Evolutionary conservation across 1,140 invertebrate genomes (phyloP).

Genomic region (Penaeus indicus): DNA sequence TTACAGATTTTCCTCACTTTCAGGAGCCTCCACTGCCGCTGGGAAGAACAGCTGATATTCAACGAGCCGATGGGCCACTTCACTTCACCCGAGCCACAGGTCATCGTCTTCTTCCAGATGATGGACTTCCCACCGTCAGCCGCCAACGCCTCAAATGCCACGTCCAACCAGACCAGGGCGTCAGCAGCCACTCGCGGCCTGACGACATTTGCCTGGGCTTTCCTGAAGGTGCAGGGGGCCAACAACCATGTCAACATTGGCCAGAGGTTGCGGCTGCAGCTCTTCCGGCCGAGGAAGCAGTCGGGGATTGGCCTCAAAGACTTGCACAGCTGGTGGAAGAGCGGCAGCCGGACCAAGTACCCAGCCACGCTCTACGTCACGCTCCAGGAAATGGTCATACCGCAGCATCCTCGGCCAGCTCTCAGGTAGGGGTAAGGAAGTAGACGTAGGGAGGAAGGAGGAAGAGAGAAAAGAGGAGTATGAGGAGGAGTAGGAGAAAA

Average conservation of each 20-base stretch:
- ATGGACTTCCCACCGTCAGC: conserved; percentile 47
- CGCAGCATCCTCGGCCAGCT: conserved; percentile 33
- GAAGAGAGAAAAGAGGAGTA: too few relatives aligned
- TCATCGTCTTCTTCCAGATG: conserved; percentile 54
- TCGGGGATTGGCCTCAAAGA: conserved; percentile 28
- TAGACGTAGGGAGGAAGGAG: too few relatives aligned
- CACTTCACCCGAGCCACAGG: conserved; percentile 33
- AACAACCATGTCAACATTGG: conserved; percentile 53
- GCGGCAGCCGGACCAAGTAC: conserved; percentile 54
- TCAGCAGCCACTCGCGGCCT: background rate
- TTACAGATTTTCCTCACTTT: background rate
- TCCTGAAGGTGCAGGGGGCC: conserved; percentile 46
- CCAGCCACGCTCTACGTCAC: conserved; percentile 48
- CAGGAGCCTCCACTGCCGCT: conserved; percentile 46
- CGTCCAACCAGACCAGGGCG: background rate
- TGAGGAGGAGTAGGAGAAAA: too few relatives aligned
- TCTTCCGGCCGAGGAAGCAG: conserved; percentile 41
- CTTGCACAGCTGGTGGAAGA: conserved; percentile 58
- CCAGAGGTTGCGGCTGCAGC: conserved; percentile 47
- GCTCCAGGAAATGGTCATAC: conserved; percentile 44
- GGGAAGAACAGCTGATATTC: conserved; percentile 55
- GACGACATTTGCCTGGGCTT: conserved; percentile 58
- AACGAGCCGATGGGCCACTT: conserved; percentile 46
- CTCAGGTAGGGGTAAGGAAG: conserved; percentile 20
- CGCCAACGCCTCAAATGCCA: background rate